Evolutionary conservation across 2,797 vertebrate species (phyloP).

Genomic region (Anguilla megastoma): DNA sequence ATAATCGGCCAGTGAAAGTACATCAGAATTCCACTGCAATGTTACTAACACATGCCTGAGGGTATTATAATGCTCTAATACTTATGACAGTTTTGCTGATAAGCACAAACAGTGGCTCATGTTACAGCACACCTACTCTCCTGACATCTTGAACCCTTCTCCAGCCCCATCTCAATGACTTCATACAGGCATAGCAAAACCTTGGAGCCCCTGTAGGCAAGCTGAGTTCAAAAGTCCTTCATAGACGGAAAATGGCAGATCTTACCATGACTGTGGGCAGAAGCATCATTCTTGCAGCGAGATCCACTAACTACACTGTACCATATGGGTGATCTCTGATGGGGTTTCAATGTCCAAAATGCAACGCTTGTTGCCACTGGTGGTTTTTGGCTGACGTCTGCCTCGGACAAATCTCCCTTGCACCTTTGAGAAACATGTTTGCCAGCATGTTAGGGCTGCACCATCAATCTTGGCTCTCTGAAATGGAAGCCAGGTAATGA

Average conservation of each 20-base stretch:
- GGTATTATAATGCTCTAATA: conserved; percentile 72
- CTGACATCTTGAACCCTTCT: conserved; percentile 77
- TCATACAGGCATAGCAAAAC: neutral
- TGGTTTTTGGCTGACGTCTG: conserved; percentile 12
- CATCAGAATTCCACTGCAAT: conserved; percentile 72
- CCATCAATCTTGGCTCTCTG: conserved; percentile 73
- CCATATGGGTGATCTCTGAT: conserved; percentile 51
- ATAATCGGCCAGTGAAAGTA: conserved; percentile 17
- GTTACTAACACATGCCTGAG: conserved; percentile 70
- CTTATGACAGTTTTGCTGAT: conserved; percentile 78
- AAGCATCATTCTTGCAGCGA: conserved; percentile 33
- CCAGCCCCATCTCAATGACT: conserved; percentile 51
- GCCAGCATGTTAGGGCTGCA: conserved; percentile 71
- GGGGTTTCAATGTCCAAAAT: conserved; percentile 58
- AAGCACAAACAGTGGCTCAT: conserved; percentile 76
- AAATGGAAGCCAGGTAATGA: conserved; percentile 31
- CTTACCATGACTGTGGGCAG: neutral
- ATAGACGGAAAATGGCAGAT: conserved; percentile 30
- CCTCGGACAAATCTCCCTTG: conserved; percentile 47
- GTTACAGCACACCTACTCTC: conserved; percentile 74
- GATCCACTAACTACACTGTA: conserved; percentile 48
- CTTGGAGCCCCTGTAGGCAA: conserved; percentile 43
- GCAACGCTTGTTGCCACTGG: conserved; percentile 37
- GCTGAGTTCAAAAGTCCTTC: conserved; percentile 51
- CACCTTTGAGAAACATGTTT: conserved; percentile 55